Evolutionary conservation across 2,888 invertebrate genomes (phyloP).

Genomic region (Mactromeris polynyma): DNA sequence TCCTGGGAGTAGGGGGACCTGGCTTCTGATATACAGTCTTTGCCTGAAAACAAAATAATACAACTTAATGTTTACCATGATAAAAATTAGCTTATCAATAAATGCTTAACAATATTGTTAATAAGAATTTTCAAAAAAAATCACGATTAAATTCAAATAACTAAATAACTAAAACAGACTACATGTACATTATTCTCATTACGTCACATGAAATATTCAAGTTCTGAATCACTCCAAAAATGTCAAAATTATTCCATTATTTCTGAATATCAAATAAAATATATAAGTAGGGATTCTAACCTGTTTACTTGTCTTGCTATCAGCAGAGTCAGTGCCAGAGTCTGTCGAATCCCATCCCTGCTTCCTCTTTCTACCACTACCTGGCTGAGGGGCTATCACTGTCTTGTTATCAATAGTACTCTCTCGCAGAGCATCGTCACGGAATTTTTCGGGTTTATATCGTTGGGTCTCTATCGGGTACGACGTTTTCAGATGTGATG

Average conservation of each 20-base stretch:
- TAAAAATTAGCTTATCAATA: no score
- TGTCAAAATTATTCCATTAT: no score
- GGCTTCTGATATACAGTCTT: slow-evolving; percentile 77
- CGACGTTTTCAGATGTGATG: slow-evolving; percentile 86
- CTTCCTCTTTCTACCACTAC: slow-evolving; percentile 71
- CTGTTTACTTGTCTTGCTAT: slow-evolving; percentile 61
- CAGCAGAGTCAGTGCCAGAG: slow-evolving; percentile 58
- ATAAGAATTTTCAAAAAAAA: no score
- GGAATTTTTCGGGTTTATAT: slow-evolving; percentile 62
- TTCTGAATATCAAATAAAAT: no score
- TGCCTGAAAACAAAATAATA: slow-evolving; percentile 40
- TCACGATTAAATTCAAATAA: no score
- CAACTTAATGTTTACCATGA: no score
- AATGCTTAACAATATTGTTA: no score
- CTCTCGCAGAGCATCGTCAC: slow-evolving; percentile 69
- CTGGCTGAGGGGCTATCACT: slow-evolving; percentile 39
- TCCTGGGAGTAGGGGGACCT: slow-evolving; percentile 80
- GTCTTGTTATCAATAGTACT: slow-evolving; percentile 65
- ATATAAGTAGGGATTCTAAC: slow-evolving; percentile 25
- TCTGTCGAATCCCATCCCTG: slow-evolving; percentile 57
- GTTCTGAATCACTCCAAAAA: no score
- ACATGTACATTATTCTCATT: no score
- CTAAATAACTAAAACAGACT: no score
- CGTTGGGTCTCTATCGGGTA: slow-evolving; percentile 87
- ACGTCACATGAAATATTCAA: no score